Percentiles rank a stretch among this genome's conserved stretches.
phyloP scores from a whole-genome alignment of 2,888 invertebrate genomes.

The Digitonthophagus gazella region DNA sequence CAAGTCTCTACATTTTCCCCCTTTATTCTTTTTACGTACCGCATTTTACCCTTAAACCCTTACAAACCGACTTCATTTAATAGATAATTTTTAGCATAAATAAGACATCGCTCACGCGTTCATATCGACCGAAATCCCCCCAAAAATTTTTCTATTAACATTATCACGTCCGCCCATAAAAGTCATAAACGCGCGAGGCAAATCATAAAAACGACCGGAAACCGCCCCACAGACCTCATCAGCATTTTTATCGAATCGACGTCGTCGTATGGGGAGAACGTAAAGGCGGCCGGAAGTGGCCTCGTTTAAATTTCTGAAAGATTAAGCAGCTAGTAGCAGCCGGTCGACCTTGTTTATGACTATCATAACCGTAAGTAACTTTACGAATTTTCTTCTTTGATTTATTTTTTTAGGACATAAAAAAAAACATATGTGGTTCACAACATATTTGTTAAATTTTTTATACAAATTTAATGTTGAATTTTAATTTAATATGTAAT shows the following conservation, averaged over 20 bases:
- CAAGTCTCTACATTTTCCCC: not conserved
- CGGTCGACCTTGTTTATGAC: slow-evolving; percentile 12
- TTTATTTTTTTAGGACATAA: slow-evolving; percentile 1
- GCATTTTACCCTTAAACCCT: no score
- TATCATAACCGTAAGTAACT: slow-evolving; percentile 7
- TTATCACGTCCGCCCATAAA: not conserved
- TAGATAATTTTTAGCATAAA: not conserved
- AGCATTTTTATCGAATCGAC: slow-evolving; percentile 16
- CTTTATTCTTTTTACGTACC: not conserved
- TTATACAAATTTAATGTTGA: not conserved
- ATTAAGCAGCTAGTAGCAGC: slow-evolving; percentile 7
- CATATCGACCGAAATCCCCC: not conserved
- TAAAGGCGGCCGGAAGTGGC: slow-evolving; percentile 11
- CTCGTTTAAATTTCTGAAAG: slow-evolving; percentile 17
- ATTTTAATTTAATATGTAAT: no score
- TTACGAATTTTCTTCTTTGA: slow-evolving; percentile 5
- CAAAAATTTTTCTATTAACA: not conserved
- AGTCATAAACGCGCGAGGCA: not conserved
- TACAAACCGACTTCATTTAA: no score
- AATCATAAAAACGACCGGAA: not conserved
- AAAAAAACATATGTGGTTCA: not conserved
- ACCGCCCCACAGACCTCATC: not conserved
- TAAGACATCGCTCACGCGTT: not conserved
- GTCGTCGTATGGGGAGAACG: not conserved
- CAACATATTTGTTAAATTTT: not conserved